Evolutionary conservation across 2,113 vertebrate genomes (phyloP).

Genomic region (Synchiropus splendidus): DNA sequence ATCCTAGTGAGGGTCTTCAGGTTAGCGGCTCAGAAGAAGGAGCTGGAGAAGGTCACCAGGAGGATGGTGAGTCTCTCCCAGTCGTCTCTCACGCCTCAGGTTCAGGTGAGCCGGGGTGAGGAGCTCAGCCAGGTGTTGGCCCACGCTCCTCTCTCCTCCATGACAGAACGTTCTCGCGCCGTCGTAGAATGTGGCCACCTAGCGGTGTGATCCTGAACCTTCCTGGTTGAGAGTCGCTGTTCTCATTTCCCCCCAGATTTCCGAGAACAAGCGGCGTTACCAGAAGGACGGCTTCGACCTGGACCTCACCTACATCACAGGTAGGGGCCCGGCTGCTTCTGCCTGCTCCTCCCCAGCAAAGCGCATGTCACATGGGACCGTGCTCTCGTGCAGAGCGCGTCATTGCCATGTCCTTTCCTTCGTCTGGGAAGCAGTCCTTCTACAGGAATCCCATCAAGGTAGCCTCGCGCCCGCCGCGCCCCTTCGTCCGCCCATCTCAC

Average conservation of each 20-base stretch:
- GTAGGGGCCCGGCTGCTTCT: slow-evolving; percentile 42
- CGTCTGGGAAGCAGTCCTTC: slow-evolving; percentile 87
- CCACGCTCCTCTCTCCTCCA: too few species aligned
- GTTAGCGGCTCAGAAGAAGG: slow-evolving; percentile 77
- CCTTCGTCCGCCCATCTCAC: too few species aligned
- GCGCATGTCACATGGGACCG: too few species aligned
- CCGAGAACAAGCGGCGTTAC: slow-evolving; percentile 91
- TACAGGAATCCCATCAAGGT: slow-evolving; percentile 92
- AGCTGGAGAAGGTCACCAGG: slow-evolving; percentile 81
- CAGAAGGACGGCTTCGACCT: slow-evolving; percentile 92
- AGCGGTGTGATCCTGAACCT: too few species aligned
- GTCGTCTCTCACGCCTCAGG: too few species aligned
- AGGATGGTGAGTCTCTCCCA: slow-evolving; percentile 93
- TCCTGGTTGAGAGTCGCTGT: not conserved
- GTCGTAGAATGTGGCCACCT: too few species aligned
- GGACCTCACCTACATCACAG: slow-evolving; percentile 93
- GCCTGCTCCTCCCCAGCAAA: not conserved
- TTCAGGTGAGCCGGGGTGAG: too few species aligned
- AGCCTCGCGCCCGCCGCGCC: too few species aligned
- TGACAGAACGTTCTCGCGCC: too few species aligned
- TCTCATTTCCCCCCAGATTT: slow-evolving; percentile 65
- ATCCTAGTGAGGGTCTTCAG: slow-evolving; percentile 83
- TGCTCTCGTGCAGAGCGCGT: slow-evolving; percentile 74
- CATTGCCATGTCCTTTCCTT: slow-evolving; percentile 97
- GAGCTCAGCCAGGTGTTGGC: too few species aligned